Conservation (phyloP, 2,888 invertebrate genomes). For the Tubulanus polymorphus region DNA sequence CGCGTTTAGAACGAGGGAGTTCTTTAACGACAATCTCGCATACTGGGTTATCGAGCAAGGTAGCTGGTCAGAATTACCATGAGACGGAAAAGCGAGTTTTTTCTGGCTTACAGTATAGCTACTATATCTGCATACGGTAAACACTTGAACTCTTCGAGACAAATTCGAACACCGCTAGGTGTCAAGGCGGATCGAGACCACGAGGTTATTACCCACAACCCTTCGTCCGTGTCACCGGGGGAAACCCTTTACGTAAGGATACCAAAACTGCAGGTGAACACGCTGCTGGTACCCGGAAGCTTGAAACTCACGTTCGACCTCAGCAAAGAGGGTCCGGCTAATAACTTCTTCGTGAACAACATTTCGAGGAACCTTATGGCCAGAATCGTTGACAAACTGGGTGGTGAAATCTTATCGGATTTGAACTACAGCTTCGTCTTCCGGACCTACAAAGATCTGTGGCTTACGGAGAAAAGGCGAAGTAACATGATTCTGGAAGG, state of each 20-base stretch:
- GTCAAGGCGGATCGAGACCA: not conserved
- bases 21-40: too few relatives aligned
- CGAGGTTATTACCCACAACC: not conserved
- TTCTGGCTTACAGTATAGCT: not conserved
- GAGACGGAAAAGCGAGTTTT: too few relatives aligned
- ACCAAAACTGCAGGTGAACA: not conserved
- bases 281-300: not conserved
- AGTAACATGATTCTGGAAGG: not conserved
- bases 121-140: constrained; percentile 2
- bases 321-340: not conserved
- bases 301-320: not conserved
- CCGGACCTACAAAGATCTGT: not conserved
- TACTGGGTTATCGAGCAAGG: too few relatives aligned
- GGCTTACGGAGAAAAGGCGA: not conserved
- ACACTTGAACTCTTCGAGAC: not conserved
- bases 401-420: not conserved
- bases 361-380: not conserved
- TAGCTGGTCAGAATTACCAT: too few relatives aligned
- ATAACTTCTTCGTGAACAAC: not conserved
- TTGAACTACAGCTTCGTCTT: not conserved
- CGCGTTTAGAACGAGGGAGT: too few relatives aligned
- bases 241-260: not conserved
- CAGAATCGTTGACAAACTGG: not conserved
- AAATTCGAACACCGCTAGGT: not conserved
- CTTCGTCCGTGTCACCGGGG: not conserved